Percentiles rank a stretch among this genome's conserved stretches.
Conservation (phyloP, 2,888 invertebrate genomes). For the Eudasyphora cyanicolor region DNA sequence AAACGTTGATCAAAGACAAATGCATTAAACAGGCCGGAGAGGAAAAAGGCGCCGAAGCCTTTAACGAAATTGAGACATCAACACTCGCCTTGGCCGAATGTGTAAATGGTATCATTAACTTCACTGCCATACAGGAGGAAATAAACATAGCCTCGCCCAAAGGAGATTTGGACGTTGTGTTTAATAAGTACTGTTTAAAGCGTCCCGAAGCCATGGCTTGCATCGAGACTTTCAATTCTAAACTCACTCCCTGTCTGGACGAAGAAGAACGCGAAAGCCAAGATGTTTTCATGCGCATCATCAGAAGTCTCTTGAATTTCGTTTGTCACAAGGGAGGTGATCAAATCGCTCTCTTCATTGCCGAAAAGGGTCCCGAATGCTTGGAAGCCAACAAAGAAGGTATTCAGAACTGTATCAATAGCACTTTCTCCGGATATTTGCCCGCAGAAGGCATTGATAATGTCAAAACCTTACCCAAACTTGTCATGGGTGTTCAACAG, state of each 20-base stretch:
- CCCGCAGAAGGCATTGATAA: conserved; percentile 79
- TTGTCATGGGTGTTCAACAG: conserved; percentile 82
- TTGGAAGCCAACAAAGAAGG: conserved; percentile 83
- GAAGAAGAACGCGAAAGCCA: conserved; percentile 83
- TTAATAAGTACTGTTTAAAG: conserved; percentile 87
- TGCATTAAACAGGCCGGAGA: conserved; percentile 84
- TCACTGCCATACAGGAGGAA: conserved; percentile 83
- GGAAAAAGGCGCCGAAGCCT: conserved; percentile 81
- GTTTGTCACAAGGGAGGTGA: conserved; percentile 91
- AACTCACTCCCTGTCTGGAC: conserved; percentile 84
- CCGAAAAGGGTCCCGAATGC: conserved; percentile 90
- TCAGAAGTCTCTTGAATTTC: conserved; percentile 86
- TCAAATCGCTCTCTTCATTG: conserved; percentile 90
- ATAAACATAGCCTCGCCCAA: conserved; percentile 86
- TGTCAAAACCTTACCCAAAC: conserved; percentile 81
- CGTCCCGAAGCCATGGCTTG: conserved; percentile 80
- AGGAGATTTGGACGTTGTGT: conserved; percentile 86
- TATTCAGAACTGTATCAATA: conserved; percentile 84
- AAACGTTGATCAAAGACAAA: conserved; percentile 83
- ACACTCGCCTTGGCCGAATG: conserved; percentile 81
- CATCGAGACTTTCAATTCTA: conserved; percentile 82
- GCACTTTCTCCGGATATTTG: conserved; percentile 82
- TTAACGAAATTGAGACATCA: conserved; percentile 80
- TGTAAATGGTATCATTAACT: conserved; percentile 82
- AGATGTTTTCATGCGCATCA: conserved; percentile 84